Base-by-base conservation (phyloP, 2,797 vertebrate species). In the Megaceryle alcyon region DNA sequence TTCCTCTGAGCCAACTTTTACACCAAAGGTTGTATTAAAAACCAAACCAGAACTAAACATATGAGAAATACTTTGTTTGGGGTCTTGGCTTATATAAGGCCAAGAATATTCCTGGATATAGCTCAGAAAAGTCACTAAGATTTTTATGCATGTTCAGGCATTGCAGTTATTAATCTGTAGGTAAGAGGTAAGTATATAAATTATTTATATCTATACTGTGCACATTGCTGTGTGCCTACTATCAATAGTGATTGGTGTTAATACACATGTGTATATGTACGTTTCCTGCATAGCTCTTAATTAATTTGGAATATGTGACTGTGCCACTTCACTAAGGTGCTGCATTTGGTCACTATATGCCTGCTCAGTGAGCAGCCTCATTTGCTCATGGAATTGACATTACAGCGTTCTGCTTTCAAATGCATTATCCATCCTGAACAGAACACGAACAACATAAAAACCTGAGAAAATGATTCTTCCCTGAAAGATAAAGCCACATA, bases 401-500 rank as follows among this genome's bases (percentile, higher is more conserved):
- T 92, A 88, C 64, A 92, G 83, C 90, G 88, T 94, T 96, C 86
- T 92, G 80, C 91, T 97, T 95, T 94, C 94, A 96, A 71, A 94
- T 96, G 78, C 92, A 96, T 97, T 97, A 95, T 96, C 96, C 94
- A 28, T 80, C 88, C 90, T 75, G 85, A 96, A 80, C 94, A 97
- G 93, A 95, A 95, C 90, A 96, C 1, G 65, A 94, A 94, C 91
- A 94, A 95, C 79, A 94, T 79, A 92, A 85, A 93, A 84, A 96
- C 73, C 76, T 88, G 96, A 94, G 92, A 94, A 96, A 97, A 97
- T 91, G 48, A 97, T 96, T 98, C 95, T 97, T 97, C 95, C 92
- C 90, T 57, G 88, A 97, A 98, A 97, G 97, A 97, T 94, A 97
- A 97, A 90, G 83, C 95, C 95, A 95, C 82, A 92, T 97, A 97